Base-by-base conservation (phyloP, 1,140 invertebrate genomes). In the Lepidurus couesii region DNA sequence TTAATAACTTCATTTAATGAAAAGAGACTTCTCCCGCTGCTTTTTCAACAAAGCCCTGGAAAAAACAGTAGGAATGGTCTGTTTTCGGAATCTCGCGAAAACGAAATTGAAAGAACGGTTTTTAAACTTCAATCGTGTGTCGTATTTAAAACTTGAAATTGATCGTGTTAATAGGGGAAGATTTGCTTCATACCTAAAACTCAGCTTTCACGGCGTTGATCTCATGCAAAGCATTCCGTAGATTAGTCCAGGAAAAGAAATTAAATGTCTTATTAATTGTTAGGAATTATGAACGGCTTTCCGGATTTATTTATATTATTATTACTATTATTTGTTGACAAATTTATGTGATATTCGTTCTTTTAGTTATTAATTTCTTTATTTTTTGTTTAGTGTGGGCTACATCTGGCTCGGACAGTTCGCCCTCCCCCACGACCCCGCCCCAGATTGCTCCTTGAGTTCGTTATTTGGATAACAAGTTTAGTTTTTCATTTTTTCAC, bases 51-150 rank as follows among this genome's bases (percentile, higher is more conserved):
- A 65, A 9, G 21, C 53, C 53, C 53, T 21, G 16, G 53, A 65
- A 65, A 65, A 65, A 65, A 65, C n/a, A 65, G 53, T 65, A n/a
- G 53, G 53, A 65, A 65, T 21, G 21, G 53, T 65, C 53, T 65
- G 16, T 65, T 47, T 65, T n/a, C 21, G 16, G 21, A n/a, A n/a
- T 65, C 21, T 65, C 21, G 34, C 34, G 34, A 34, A 34, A 34
- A 34, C 34, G 34, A 34, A 34, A 34, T 34, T 34, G 34, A 34
- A 34, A 34, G 34, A 34, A 34, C 34, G 34, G 34, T 34, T 34
- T 34, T 34, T 34, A 34, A 34, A 4, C 34, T 34, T 34, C 3
- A 34, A 34, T 34, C 34, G 3, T 34, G 34, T 34, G 34, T 34
- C 34, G 34, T 34, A 34, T 3, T 34, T 34, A 34, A 34, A 34